phyloP scores from a whole-genome alignment of 2,797 vertebrate genomes.

The Spea hammondii region DNA sequence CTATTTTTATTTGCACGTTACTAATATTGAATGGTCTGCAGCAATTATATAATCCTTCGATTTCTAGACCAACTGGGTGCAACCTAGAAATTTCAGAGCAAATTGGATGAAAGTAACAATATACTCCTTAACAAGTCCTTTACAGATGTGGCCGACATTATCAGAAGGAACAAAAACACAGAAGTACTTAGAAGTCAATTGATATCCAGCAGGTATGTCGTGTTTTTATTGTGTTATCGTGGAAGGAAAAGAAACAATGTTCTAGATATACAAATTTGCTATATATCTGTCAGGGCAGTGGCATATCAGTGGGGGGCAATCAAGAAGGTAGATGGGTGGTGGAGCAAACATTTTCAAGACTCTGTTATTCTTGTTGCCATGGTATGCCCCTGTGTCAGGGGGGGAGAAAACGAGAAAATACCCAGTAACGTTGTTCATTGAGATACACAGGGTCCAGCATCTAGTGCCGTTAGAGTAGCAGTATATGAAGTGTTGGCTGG shows the following conservation, averaged over 20 bases:
- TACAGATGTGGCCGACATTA: constrained; percentile 81
- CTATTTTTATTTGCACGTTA: constrained; percentile 50
- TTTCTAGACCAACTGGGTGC: constrained; percentile 37
- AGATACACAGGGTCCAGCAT: no score
- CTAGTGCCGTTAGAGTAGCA: no score
- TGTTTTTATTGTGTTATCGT: not conserved
- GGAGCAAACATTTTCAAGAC: no score
- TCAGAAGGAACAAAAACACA: constrained; percentile 74
- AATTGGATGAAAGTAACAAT: constrained; percentile 20
- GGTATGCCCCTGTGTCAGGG: no score
- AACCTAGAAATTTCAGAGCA: constrained; percentile 24
- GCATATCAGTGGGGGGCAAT: constrained; percentile 1
- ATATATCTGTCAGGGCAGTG: not conserved
- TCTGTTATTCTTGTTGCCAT: no score
- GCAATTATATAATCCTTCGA: constrained; percentile 56
- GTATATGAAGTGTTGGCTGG: no score
- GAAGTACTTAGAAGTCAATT: constrained; percentile 75
- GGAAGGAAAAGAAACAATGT: not conserved
- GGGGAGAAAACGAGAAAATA: no score
- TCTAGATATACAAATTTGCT: no score
- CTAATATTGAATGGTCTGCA: constrained; percentile 40
- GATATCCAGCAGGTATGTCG: constrained; percentile 83
- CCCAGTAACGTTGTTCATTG: no score
- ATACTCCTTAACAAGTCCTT: constrained; percentile 64
- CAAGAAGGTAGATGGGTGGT: not conserved